Conservation (phyloP, 1,140 invertebrate species). For the Frieseomelitta varia region DNA sequence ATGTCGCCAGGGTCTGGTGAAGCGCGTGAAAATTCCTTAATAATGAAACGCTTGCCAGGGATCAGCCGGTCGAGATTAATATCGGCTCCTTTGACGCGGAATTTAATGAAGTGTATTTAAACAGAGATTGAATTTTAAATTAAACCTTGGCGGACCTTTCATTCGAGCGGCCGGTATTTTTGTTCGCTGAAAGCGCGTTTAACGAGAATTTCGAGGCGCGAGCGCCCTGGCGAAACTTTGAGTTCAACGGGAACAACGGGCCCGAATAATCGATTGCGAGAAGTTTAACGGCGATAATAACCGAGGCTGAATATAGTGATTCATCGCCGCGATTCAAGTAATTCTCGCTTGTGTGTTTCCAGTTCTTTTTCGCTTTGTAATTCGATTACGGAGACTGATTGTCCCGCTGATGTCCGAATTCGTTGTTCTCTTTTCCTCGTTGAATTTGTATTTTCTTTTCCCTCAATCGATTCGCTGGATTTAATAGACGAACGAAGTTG, state of each 20-base stretch:
- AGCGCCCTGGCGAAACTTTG: not conserved
- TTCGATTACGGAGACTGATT: not conserved
- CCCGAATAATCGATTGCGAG: not conserved
- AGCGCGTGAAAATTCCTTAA: constrained; percentile 36
- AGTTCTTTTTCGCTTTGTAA: not conserved
- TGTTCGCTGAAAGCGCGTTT: constrained; percentile 19
- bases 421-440: not conserved
- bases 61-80: constrained; percentile 12
- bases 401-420: not conserved
- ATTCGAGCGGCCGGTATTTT: constrained; percentile 2
- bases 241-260: not conserved
- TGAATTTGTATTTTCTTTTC: not conserved
- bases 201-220: constrained; percentile 2
- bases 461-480: not conserved
- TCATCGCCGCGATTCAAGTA: not conserved
- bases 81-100: constrained; percentile 14
- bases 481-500: not conserved
- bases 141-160: not conserved
- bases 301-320: not conserved
- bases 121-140: constrained; percentile 36
- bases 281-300: not conserved
- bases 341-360: not conserved
- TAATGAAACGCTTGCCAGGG: constrained; percentile 14
- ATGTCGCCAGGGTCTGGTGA: not conserved
- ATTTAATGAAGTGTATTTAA: constrained; percentile 29